A percentile compares a stretch with the other conserved stretches of the same genome.
These are phyloP conservation scores for Halocynthia aurantium DNA, from an alignment of 23 tunicate species.

Conservation along the genomic window DNA sequence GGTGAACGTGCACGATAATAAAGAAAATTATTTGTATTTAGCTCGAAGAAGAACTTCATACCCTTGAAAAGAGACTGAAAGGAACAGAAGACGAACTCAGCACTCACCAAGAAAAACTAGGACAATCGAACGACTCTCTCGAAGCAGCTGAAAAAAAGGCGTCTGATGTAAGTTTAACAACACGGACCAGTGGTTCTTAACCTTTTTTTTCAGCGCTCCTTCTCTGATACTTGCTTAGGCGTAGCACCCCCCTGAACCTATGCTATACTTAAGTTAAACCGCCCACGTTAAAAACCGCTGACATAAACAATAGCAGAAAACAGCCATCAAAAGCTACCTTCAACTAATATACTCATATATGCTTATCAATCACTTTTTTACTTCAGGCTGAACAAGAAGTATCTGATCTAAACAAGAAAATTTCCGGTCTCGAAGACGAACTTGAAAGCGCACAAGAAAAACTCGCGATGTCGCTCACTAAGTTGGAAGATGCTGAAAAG, in stretches of 20 bases:
- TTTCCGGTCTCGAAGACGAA: slow-evolving; percentile 16
- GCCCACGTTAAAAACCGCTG: no score
- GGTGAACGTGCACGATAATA: no score
- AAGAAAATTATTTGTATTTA: background rate
- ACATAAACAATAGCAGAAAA: no score
- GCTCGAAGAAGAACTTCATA: slow-evolving; percentile 30
- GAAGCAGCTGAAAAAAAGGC: slow-evolving; percentile 30
- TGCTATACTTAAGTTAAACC: no score
- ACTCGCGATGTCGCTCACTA: slow-evolving; percentile 1
- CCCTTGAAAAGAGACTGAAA: slow-evolving; percentile 17
- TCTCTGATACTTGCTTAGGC: no score
- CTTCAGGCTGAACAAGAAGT: slow-evolving; percentile 23
- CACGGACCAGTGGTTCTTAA: no score
- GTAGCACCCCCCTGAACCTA: no score
- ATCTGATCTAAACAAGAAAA: slow-evolving; percentile 16
- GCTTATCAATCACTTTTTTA: background rate
- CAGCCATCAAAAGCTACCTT: no score
- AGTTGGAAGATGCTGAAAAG: slow-evolving; percentile 29
- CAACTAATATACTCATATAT: no score
- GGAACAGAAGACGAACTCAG: slow-evolving; percentile 27
- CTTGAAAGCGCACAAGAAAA: slow-evolving; percentile 18
- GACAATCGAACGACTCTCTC: slow-evolving; percentile 3
- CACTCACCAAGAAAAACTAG: slow-evolving; percentile 10
- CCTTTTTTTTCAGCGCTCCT: no score
- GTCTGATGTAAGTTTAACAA: background rate